Evolutionary conservation across 2,797 vertebrate species (phyloP).

Genomic region (Scleropages formosus): DNA sequence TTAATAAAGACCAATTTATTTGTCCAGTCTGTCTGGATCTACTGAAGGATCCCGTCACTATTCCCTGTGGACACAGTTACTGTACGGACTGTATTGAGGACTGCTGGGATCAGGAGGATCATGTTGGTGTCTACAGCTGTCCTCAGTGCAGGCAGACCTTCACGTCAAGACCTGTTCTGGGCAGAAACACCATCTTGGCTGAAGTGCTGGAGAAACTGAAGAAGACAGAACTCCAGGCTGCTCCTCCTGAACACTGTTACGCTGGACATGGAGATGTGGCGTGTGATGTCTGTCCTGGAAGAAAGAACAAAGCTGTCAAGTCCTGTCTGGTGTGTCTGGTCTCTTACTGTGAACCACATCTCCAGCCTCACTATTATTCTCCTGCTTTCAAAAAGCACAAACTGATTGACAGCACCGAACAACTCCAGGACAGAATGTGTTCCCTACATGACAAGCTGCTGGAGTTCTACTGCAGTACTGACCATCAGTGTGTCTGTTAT

Average conservation of each 20-base stretch:
- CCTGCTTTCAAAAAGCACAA: constrained; percentile 84
- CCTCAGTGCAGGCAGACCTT: too few relatives aligned
- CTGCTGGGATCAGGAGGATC: too few relatives aligned
- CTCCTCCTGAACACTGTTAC: not conserved
- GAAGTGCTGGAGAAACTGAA: too few relatives aligned
- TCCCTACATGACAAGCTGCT: constrained; percentile 80
- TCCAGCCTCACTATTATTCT: constrained; percentile 82
- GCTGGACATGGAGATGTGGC: constrained; percentile 46
- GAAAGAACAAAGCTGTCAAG: constrained; percentile 72
- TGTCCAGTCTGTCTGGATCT: too few relatives aligned
- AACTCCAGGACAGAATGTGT: constrained; percentile 84
- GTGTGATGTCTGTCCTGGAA: constrained; percentile 83
- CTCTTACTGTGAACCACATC: constrained; percentile 84
- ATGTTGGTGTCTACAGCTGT: too few relatives aligned
- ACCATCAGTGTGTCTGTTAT: constrained; percentile 80
- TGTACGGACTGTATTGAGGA: too few relatives aligned
- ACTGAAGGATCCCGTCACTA: too few relatives aligned
- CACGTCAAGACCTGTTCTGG: too few relatives aligned
- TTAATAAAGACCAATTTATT: too few relatives aligned
- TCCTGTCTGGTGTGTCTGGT: constrained; percentile 94
- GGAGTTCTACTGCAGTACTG: constrained; percentile 82
- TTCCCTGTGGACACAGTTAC: too few relatives aligned
- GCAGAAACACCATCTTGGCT: too few relatives aligned
- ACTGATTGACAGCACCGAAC: constrained; percentile 74
- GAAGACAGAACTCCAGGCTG: too few relatives aligned